Conservation (phyloP, 1,140 invertebrate genomes). For the Frieseomelitta varia region DNA sequence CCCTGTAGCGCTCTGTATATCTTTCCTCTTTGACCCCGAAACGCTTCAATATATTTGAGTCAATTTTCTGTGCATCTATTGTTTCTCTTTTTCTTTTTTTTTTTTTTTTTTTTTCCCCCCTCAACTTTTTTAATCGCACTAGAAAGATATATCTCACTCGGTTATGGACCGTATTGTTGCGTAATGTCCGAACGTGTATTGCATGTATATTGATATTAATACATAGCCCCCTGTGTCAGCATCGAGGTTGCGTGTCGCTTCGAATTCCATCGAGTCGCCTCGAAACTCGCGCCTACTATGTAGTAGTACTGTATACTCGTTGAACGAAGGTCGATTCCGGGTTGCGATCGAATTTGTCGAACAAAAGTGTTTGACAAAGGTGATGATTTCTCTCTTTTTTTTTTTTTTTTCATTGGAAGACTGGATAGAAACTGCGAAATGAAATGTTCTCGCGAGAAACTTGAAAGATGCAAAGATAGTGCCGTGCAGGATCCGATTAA, state of each 20-base stretch:
- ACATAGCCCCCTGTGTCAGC: constrained; percentile 26
- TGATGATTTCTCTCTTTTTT: not conserved
- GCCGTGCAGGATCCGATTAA: too few species aligned
- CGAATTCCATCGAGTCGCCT: not conserved
- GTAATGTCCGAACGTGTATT: constrained; percentile 52
- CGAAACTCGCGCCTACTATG: constrained; percentile 18
- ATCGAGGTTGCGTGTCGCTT: constrained; percentile 17
- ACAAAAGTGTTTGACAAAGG: not conserved
- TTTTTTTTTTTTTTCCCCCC: constrained; percentile 42
- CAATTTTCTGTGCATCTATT: constrained; percentile 43
- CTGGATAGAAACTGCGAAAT: not conserved
- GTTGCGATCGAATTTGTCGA: not conserved
- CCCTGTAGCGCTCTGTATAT: not conserved
- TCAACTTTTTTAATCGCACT: constrained; percentile 46
- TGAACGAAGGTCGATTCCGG: not conserved
- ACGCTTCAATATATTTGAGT: constrained; percentile 49
- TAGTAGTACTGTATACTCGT: too few species aligned
- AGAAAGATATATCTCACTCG: constrained; percentile 36
- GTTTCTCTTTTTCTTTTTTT: constrained; percentile 49
- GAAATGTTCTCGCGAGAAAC: not conserved
- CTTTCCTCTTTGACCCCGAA: constrained; percentile 12
- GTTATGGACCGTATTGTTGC: constrained; percentile 52
- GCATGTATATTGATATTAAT: constrained; percentile 60
- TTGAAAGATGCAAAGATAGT: too few species aligned
- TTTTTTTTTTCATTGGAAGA: not conserved